Evolutionary conservation across 1,140 invertebrate genomes (phyloP), one percentile per base, ranked within the genome.

Genomic region (Bilobella aurantiaca): DNA sequence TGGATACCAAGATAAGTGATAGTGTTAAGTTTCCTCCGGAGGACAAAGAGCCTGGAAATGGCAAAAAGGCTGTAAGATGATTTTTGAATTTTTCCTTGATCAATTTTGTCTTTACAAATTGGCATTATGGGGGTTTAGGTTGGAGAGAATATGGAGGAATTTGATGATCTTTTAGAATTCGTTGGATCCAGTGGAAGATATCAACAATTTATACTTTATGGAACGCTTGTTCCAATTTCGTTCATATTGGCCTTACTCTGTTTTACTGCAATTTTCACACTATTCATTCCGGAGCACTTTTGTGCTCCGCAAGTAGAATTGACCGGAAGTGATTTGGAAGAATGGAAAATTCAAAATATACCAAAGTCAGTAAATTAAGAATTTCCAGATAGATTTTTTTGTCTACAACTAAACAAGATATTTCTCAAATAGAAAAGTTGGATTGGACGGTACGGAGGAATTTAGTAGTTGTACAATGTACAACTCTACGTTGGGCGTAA

Each of bases 161-260:
- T 68, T 58, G 66, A 64, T 29, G 62, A 68, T 25, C 32, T 68
- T 42, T 56, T 68, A 5, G 66, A 60, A 25, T 31, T 61, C 28
- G 37, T 68, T 18, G 66, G 66, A 31, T 47, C 66, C 23, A 31
- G 62, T 27, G 66, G 66, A 29, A 30, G 31, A 32, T 64, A 34
- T 64, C 66, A 68, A 34, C 59, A 62, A 49, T 56, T 64, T 30
- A 34, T 64, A n/a, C 42, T 68, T 1, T 68, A 68, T 42, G 63
- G 29, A 5, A 42, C 58, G 3, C 18, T 64, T 1, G 60, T 14
- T 49, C 66, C 66, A 14, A 68, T 64, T 27, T 59, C 63, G 1
- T 37, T 62, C 2, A 61, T 68, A 14, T n/a, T 67, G 29, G 62
- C 66, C 8, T 34, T 68, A 23, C 28, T 68, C 1, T 49, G 57